Base-by-base conservation (phyloP, 2,888 invertebrate species). In the Philhelius pedissequus region DNA sequence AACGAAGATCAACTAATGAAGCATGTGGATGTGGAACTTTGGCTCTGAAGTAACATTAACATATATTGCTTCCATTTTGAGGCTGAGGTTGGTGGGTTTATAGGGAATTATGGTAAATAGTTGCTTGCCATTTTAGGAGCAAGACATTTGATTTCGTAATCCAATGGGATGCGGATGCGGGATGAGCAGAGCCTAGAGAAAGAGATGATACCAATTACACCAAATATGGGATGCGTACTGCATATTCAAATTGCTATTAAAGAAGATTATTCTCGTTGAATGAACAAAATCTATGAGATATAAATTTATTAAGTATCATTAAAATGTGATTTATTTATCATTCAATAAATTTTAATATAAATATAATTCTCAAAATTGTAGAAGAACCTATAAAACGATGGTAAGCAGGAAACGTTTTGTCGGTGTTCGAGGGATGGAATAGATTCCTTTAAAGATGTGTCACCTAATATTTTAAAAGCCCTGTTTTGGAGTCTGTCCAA, bases 91-190 rank as follows among this genome's bases (percentile, higher is more conserved):
- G 43, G 54, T 64, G 50, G 78, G 40, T 64, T 25, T 64, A 64
- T 45, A 52, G 69, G 69, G 74, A 83, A 74, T 64, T 83, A 83
- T 83, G 83, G 83, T 83, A 79, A 83, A 83, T 74, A 79, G 83
- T 79, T 66, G 64, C 70, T 71, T 20, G 20, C 79, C 83, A 64
- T 79, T 70, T 83, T 13, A 15, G 73, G 83, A 64, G 38, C 5
- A 48, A 22, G 60, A 82, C 82, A 82, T 82, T 77, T 79, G 69
- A 83, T 83, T 83, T 83, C 35, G 62, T 52, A 83, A 66, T 69
- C n/a, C 66, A 69, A 78, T 30, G 60, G 82, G 68, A 74, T 78
- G 62, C 68, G 68, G 73, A 68, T 78, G 74, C 69, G 58, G 69
- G 64, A 64, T 79, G 69, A 74, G 56, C 50, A 68, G 68, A 62